These are phyloP conservation scores for Drosophila prolongata DNA, from an alignment of 2,888 invertebrate species.

Conservation along the genomic window DNA sequence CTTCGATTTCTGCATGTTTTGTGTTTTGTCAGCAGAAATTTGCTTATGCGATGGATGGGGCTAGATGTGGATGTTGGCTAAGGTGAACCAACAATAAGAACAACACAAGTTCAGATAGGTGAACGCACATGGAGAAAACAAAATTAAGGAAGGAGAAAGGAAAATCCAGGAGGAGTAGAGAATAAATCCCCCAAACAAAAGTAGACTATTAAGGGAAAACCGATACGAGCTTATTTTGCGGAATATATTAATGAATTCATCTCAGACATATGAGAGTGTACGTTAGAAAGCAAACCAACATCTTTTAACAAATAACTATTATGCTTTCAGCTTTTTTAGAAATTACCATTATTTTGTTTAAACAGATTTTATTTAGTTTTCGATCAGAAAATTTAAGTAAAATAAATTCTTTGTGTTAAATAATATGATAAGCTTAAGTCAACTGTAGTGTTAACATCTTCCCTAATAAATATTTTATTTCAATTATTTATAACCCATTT, in stretches of 20 bases:
- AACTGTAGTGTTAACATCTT: too few species aligned
- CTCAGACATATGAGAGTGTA: too few species aligned
- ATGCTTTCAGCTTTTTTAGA: background rate
- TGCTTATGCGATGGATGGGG: conserved; percentile 56
- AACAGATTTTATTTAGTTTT: background rate
- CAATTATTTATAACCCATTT: background rate
- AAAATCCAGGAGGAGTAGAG: background rate
- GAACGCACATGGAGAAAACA: conserved; percentile 5
- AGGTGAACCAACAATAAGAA: conserved; percentile 51
- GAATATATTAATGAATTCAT: background rate
- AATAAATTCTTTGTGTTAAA: too few species aligned
- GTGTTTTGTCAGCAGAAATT: conserved; percentile 77
- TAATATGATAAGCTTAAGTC: too few species aligned
- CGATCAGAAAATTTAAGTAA: too few species aligned
- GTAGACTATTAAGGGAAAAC: conserved; percentile 3
- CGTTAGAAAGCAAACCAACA: background rate
- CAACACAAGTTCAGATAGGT: conserved; percentile 43
- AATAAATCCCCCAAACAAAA: background rate
- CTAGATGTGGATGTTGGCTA: conserved; percentile 34
- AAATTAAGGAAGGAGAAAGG: background rate
- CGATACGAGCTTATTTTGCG: background rate
- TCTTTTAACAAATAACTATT: too few species aligned
- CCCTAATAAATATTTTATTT: too few species aligned
- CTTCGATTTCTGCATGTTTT: conserved; percentile 75
- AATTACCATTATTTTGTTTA: background rate